Evolutionary conservation across 2,797 vertebrate species (phyloP), one percentile per base, ranked within the genome.

Genomic region (Ataeniobius toweri): DNA sequence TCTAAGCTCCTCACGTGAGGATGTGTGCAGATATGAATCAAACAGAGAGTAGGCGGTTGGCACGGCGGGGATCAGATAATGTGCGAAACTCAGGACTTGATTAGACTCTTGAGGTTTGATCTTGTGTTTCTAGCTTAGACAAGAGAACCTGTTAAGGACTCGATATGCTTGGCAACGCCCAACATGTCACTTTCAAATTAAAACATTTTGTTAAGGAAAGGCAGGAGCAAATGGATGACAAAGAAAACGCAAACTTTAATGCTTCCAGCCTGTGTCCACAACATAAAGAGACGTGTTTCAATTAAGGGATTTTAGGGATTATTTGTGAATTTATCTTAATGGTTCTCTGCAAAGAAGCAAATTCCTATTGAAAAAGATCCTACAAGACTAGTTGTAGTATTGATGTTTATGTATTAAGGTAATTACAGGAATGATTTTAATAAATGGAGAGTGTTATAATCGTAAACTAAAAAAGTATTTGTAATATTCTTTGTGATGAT

Each of bases 101-200:
- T 88, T 82, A 83, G 78, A 83, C 84, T 89, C 50, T 78, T 73
- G 74, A 86, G 87, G 55, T 76, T 81, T 87, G 46, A 83, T 86
- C 71, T 79, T 65, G 50, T 75, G 53, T 81, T 82, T 68, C 76
- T 80, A 24, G 36, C 46, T 73, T 58, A 73, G 73, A 80, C 79
- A 78, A 78, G 65, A 75, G 51, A 75, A 80, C 74, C 80, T 78
- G 80, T 90, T 91, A 82, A 90, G 80, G 72, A 80, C 76, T 69
- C 14, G 24, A 86, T 85, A 87, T 83, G 79, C 78, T 88, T 78
- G 80, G 80, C 83, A 81, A 85, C 80, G 26, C 84, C 86, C 85
- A 85, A 73, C 73, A 77, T 78, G 75, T 84, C 80, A 85, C 75
- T 78, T 88, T 86, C 88, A 87, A 85, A 92, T 91, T 89, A 81